phyloP scores from a whole-genome alignment of 2,888 invertebrate genomes.

The Nemoura dubitans region DNA sequence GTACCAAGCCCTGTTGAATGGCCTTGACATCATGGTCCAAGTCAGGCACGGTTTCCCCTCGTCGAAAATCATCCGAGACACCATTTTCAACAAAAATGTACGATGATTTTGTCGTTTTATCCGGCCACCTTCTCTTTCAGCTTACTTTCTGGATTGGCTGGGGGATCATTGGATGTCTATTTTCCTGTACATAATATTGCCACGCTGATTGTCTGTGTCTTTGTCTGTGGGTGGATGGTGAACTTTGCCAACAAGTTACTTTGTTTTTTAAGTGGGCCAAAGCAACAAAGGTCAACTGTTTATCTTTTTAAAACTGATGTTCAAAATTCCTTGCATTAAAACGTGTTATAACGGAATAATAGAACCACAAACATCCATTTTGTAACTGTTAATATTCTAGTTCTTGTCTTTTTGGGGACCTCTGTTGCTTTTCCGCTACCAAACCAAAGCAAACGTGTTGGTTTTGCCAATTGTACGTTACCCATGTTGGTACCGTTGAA shows the following conservation, averaged over 20 bases:
- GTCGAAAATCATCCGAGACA: constrained; percentile 48
- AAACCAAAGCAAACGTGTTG: not conserved
- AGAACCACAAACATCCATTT: too few species aligned
- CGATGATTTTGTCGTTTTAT: constrained; percentile 37
- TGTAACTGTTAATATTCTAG: too few species aligned
- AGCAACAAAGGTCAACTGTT: not conserved
- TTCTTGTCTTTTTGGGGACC: too few species aligned
- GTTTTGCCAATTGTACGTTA: not conserved
- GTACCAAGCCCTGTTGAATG: constrained; percentile 72
- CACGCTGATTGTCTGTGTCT: not conserved
- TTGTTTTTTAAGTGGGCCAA: not conserved
- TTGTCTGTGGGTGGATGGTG: constrained; percentile 14
- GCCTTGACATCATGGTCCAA: constrained; percentile 73
- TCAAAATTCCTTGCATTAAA: too few species aligned
- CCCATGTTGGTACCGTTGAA: not conserved
- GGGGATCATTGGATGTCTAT: constrained; percentile 22
- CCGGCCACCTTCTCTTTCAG: constrained; percentile 46
- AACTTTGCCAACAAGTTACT: not conserved
- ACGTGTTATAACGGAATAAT: too few species aligned
- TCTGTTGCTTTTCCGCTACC: not conserved
- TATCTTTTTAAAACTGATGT: too few species aligned
- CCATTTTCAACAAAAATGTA: constrained; percentile 52
- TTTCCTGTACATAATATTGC: not conserved
- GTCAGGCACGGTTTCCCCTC: constrained; percentile 69
- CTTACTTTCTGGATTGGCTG: constrained; percentile 42